Base-by-base conservation (phyloP, 2,113 vertebrate genomes). In the Agelaius phoeniceus region DNA sequence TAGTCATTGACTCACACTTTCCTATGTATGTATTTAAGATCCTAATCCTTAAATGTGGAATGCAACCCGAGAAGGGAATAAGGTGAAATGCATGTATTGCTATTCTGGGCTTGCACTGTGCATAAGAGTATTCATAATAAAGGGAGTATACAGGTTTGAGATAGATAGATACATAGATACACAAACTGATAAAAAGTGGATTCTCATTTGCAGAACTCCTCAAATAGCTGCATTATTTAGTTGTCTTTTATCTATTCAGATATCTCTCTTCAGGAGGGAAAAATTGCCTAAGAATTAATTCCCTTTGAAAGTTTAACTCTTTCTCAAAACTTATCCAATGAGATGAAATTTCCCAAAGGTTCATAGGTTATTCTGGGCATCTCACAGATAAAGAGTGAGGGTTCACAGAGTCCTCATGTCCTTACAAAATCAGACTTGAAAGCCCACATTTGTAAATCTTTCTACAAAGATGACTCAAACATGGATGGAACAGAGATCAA, bases 101-200 rank as follows among this genome's bases (percentile, higher is more conserved):
- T 93, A 39, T 88, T 92, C 75, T 0, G 1, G 7, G 30, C 37
- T 66, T 54, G 17, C 46, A 27, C 63, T 86, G 27, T 69, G 63
- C 54, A 51, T 86, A 52, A 86, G 51, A 44, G 43, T 54, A 58
- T 91, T 94, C 71, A 71, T 69, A 67, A 86, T 66, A 93, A 90
- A 83, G 79, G 49, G 43, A 86, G 72, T 86, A 54, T 30, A 88
- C 63, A 88, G 77, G 68, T 49, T 69, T 69, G 33, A 16, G 72
- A 90, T 87, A 67, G 43, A 66, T 30, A 90, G 66, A 96, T 94
- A 65, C 58, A 92, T 76, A 96, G 88, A 92, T 96, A 86, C 14
- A 95, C 37, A 73, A 68, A 71, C 23, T 84, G 95, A 92, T 94
- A 96, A 90, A 88, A 91, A 67, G 55, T 58, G 21, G 26, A 63